Percentiles rank a stretch among this genome's conserved stretches.
Evolutionary conservation across 2,113 vertebrate genomes (phyloP).

Genomic region (Baryphthengus martii): DNA sequence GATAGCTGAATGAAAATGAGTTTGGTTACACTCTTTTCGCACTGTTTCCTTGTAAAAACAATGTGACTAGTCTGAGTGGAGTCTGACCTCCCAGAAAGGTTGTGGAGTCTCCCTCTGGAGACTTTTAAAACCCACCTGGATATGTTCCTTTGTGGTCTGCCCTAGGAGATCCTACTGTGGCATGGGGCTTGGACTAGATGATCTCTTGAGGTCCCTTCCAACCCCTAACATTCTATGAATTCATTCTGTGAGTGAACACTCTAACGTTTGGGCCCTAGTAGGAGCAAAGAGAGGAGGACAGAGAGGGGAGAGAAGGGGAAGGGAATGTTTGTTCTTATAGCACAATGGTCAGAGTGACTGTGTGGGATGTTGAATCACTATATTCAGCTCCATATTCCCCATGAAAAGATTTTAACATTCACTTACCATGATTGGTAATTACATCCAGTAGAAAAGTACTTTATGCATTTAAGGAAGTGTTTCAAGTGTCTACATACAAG

Average conservation of each 20-base stretch:
- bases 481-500: background rate
- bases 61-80: background rate
- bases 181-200: too few relatives aligned
- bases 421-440: background rate
- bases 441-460: background rate
- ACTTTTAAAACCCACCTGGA: too few relatives aligned
- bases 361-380: background rate
- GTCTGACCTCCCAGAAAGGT: too few relatives aligned
- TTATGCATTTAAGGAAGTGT: background rate
- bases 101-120: too few relatives aligned
- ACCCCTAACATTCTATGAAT: too few relatives aligned
- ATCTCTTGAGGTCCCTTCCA: too few relatives aligned
- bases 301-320: rapidly evolving
- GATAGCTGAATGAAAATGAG: background rate
- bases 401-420: background rate
- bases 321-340: background rate
- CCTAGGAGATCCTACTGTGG: too few relatives aligned
- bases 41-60: background rate
- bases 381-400: background rate
- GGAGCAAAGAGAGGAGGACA: background rate
- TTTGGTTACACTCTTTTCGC: background rate
- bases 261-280: background rate
- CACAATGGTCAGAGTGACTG: background rate
- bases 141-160: too few relatives aligned
- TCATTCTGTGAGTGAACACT: too few relatives aligned